Evolutionary conservation across 1,140 invertebrate species (phyloP).

Genomic region (Drosophila pachea): DNA sequence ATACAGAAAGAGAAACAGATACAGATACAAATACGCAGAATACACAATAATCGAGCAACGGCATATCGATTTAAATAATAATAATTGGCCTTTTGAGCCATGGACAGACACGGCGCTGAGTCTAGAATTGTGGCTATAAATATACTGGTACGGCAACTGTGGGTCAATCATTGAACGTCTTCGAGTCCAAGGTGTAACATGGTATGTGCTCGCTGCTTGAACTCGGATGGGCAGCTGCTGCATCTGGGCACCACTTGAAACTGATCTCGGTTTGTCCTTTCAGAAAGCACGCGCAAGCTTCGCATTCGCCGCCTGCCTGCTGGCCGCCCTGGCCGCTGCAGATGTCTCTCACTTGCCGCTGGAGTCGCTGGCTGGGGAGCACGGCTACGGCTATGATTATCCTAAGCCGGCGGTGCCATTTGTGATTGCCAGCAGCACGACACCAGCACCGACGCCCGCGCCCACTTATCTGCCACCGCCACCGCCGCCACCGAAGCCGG

Average conservation of each 20-base stretch:
- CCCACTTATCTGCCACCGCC: conserved; percentile 59
- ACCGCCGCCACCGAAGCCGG: conserved; percentile 46
- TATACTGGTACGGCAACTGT: conserved; percentile 51
- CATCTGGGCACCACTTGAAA: neutral
- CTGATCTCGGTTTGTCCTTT: neutral
- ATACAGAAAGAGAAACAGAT: conserved; percentile 36
- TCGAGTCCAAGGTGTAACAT: conserved; percentile 71
- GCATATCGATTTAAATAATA: conserved; percentile 75
- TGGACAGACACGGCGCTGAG: conserved; percentile 46
- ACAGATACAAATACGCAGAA: conserved; percentile 31
- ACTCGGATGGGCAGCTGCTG: neutral
- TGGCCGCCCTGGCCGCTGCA: conserved; percentile 56
- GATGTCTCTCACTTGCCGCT: conserved; percentile 69
- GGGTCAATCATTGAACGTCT: conserved; percentile 65
- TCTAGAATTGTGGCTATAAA: conserved; percentile 76
- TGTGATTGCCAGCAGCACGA: conserved; percentile 51
- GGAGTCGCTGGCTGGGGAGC: conserved; percentile 42
- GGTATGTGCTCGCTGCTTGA: conserved; percentile 42
- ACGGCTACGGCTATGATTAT: conserved; percentile 66
- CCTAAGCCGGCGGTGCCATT: conserved; percentile 63
- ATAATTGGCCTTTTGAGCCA: conserved; percentile 74
- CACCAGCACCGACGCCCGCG: conserved; percentile 49
- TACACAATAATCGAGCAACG: conserved; percentile 37
- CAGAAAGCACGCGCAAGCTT: conserved; percentile 49
- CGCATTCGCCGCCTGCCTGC: conserved; percentile 43